These are phyloP conservation scores for Carposina sasakii DNA, from an alignment of 1,140 invertebrate species.

Conservation along the genomic window DNA sequence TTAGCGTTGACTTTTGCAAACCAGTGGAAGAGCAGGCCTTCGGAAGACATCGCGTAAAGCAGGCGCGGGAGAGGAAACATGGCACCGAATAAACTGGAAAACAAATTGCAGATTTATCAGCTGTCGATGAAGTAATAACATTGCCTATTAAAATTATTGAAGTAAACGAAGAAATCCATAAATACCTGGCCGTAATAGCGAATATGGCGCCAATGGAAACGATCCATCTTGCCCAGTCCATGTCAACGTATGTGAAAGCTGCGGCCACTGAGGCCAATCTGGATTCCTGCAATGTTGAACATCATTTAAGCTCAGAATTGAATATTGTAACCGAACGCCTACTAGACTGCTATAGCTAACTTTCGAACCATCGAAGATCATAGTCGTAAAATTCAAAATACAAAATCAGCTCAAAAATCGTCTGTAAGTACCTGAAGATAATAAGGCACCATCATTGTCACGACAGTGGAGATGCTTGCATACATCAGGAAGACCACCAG, in stretches of 20 bases:
- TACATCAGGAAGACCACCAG: slow-evolving; percentile 89
- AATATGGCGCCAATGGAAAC: slow-evolving; percentile 85
- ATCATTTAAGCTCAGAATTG: too few relatives aligned
- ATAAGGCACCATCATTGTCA: slow-evolving; percentile 90
- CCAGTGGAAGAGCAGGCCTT: slow-evolving; percentile 85
- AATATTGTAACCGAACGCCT: too few relatives aligned
- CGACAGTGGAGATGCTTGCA: slow-evolving; percentile 85
- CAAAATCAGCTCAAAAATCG: not conserved
- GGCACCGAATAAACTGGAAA: slow-evolving; percentile 83
- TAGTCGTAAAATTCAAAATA: too few relatives aligned
- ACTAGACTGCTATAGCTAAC: too few relatives aligned
- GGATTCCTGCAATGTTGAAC: slow-evolving; percentile 30
- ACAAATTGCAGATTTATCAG: not conserved
- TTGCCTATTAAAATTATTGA: not conserved
- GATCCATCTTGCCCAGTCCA: slow-evolving; percentile 82
- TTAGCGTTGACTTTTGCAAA: slow-evolving; percentile 77
- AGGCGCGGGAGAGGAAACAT: slow-evolving; percentile 90
- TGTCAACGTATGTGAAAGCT: slow-evolving; percentile 81
- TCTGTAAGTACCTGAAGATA: slow-evolving; percentile 75
- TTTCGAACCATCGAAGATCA: too few relatives aligned
- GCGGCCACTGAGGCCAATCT: slow-evolving; percentile 29
- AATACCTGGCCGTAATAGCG: slow-evolving; percentile 80
- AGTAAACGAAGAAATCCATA: slow-evolving; percentile 4
- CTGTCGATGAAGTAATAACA: slow-evolving; percentile 3
- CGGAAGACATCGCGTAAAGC: slow-evolving; percentile 90